phyloP scores from a whole-genome alignment of 2,113 vertebrate genomes.

The Tupaia chinensis region DNA sequence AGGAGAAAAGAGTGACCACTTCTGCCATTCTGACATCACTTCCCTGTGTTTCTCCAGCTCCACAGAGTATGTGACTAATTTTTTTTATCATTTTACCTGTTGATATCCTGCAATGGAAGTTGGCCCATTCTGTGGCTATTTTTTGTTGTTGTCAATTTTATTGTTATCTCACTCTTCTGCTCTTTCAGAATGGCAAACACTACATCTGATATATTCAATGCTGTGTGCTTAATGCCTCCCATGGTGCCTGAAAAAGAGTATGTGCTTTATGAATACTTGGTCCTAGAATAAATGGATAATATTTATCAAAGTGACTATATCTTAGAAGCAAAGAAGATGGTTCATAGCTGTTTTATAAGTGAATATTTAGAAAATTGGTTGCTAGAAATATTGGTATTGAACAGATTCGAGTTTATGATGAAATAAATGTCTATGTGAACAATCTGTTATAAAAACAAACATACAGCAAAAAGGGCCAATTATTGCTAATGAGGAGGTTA shows the following conservation, averaged over 20 bases:
- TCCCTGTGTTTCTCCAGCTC: background rate
- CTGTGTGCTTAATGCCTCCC: background rate
- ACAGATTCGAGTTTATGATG: slow-evolving; percentile 27
- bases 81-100: background rate
- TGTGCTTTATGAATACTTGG: background rate
- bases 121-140: background rate
- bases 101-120: accelerated
- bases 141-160: background rate
- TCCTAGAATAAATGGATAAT: background rate
- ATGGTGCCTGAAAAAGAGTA: background rate
- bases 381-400: background rate
- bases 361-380: background rate
- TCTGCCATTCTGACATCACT: background rate
- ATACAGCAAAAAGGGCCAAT: background rate
- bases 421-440: slow-evolving; percentile 32
- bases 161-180: background rate
- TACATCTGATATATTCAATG: background rate
- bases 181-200: background rate
- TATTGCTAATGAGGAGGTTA: slow-evolving; percentile 43
- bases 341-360: background rate
- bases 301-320: background rate
- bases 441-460: slow-evolving; percentile 28
- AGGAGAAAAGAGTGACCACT: background rate
- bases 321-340: slow-evolving; percentile 33
- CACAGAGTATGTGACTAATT: background rate